These are phyloP conservation scores for Astur gentilis DNA, from an alignment of 2,113 vertebrate genomes.

Conservation along the genomic window DNA sequence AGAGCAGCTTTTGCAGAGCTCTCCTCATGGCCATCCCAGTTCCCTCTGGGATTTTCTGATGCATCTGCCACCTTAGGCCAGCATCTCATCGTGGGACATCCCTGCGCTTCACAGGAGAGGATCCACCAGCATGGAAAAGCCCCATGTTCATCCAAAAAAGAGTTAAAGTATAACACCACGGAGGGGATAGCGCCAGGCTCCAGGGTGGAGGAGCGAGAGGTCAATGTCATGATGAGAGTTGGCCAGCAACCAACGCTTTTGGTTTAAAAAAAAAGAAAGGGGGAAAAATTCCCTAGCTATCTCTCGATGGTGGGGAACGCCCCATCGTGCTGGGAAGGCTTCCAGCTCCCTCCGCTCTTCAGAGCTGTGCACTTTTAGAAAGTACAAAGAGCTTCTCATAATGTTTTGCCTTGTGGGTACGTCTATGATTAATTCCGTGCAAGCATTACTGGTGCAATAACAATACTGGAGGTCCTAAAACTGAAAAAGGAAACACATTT, in stretches of 20 bases:
- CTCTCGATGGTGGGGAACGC: not conserved
- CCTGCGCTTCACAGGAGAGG: not conserved
- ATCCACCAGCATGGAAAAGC: not conserved
- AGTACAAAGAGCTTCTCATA: constrained; percentile 50
- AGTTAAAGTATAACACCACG: not conserved
- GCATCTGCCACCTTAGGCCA: not conserved
- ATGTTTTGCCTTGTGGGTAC: constrained; percentile 57
- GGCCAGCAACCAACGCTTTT: not conserved
- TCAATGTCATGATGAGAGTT: constrained; percentile 23
- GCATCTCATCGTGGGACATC: accelerated
- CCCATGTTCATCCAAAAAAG: accelerated
- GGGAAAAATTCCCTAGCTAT: not conserved
- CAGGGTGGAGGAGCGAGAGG: not conserved
- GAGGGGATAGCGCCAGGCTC: not conserved
- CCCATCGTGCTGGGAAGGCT: constrained; percentile 22
- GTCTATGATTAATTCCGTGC: constrained; percentile 65
- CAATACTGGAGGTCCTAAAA: constrained; percentile 65
- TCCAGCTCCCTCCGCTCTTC: constrained; percentile 33
- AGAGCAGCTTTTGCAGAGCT: not conserved
- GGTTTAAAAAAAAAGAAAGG: not conserved
- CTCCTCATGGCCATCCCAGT: not conserved
- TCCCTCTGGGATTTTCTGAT: not conserved
- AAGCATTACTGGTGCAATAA: constrained; percentile 64
- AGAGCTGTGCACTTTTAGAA: constrained; percentile 26
- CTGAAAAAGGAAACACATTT: constrained; percentile 68